These are phyloP conservation scores for Megalops atlanticus DNA, from an alignment of 2,113 vertebrate species.

Conservation along the genomic window DNA sequence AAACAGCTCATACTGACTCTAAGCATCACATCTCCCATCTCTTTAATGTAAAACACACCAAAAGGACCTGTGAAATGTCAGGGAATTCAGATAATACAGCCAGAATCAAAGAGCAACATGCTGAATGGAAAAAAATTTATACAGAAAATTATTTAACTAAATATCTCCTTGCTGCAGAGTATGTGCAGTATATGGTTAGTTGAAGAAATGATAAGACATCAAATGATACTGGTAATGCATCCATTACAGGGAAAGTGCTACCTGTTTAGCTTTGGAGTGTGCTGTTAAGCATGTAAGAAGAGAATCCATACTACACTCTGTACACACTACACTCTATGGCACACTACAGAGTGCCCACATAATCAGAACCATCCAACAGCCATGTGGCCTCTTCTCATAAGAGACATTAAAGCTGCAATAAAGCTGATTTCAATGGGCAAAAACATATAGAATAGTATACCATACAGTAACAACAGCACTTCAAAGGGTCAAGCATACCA, in stretches of 20 bases:
- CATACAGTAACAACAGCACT: no score
- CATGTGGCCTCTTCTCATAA: no score
- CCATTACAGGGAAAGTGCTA: background rate
- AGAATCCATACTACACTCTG: background rate
- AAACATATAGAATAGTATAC: no score
- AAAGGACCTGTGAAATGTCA: conserved; percentile 38
- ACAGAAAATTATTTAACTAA: conserved; percentile 9
- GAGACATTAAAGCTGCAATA: no score
- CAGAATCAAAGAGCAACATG: background rate
- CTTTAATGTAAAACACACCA: conserved; percentile 55
- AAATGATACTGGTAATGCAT: background rate
- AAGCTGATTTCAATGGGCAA: no score
- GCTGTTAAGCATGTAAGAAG: no score
- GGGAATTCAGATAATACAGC: conserved; percentile 5
- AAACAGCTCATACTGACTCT: conserved; percentile 44
- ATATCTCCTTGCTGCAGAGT: background rate
- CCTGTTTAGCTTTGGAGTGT: background rate
- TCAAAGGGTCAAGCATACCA: no score
- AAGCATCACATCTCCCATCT: conserved; percentile 50
- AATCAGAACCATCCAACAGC: no score
- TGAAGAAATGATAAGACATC: background rate
- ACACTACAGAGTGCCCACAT: background rate
- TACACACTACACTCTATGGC: no score
- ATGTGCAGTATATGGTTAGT: background rate
- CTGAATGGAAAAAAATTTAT: background rate